These are phyloP conservation scores for Mesitornis unicolor DNA, from an alignment of 2,113 vertebrate genomes.

Conservation along the genomic window DNA sequence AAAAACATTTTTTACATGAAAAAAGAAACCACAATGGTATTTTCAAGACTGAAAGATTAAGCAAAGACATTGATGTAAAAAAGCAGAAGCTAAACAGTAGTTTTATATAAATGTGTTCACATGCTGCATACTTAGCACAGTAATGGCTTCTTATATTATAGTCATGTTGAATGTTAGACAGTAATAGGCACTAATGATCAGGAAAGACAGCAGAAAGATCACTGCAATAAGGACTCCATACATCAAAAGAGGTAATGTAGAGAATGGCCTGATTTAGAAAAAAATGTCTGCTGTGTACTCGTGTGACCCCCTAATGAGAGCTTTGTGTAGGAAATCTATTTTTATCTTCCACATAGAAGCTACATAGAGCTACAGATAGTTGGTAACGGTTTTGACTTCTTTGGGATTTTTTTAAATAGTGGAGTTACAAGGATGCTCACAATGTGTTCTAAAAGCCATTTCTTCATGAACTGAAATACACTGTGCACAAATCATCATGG, in stretches of 20 bases:
- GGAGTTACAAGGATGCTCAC: background rate
- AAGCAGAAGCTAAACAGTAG: background rate
- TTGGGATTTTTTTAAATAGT: background rate
- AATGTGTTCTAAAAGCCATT: background rate
- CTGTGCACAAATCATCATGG: background rate
- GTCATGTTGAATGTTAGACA: background rate
- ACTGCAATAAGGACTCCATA: background rate
- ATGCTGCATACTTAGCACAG: background rate
- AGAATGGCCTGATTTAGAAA: background rate
- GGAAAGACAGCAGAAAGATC: background rate
- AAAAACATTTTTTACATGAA: background rate
- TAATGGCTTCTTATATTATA: background rate
- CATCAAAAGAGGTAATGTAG: background rate
- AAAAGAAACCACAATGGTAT: background rate
- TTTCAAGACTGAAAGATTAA: background rate
- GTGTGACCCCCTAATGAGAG: background rate
- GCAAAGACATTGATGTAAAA: background rate
- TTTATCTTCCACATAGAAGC: background rate
- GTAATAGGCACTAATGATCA: background rate
- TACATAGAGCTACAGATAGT: background rate
- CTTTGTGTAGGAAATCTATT: background rate
- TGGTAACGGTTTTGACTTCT: background rate
- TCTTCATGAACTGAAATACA: background rate
- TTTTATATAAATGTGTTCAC: background rate
- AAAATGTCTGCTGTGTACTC: background rate